Conservation (phyloP, 2,888 invertebrate genomes). For the Hedya salicella region DNA sequence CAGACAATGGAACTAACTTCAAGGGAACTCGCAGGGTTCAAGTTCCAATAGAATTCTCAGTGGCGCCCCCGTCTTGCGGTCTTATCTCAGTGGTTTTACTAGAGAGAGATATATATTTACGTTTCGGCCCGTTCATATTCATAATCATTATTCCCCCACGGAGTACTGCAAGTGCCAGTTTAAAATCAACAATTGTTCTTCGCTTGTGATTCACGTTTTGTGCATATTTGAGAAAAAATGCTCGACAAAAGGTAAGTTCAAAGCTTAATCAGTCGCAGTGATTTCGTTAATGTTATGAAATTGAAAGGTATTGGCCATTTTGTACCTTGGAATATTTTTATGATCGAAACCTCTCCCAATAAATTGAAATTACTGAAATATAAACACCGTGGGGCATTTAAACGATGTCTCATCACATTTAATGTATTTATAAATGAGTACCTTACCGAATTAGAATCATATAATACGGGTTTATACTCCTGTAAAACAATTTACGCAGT, state of each 20-base stretch:
- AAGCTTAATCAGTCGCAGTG: neutral
- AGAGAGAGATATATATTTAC: neutral
- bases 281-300: neutral
- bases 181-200: constrained; percentile 1
- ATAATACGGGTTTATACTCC: too few species aligned
- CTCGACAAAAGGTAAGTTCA: constrained; percentile 20
- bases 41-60: neutral
- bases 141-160: neutral
- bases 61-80: constrained; percentile 23
- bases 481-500: too few species aligned
- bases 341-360: neutral
- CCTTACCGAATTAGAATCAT: too few species aligned
- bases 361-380: neutral
- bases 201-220: neutral
- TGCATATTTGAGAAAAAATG: constrained; percentile 10
- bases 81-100: neutral
- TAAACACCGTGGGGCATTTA: neutral
- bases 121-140: neutral
- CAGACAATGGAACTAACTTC: constrained; percentile 5
- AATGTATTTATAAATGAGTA: too few species aligned
- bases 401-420: too few species aligned
- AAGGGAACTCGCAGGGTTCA: neutral
- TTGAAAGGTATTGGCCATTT: neutral
- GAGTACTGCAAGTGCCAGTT: neutral
- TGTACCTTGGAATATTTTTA: neutral